phyloP scores from a whole-genome alignment of 2,797 vertebrate species.

The Platyrinchus mystaceus region DNA sequence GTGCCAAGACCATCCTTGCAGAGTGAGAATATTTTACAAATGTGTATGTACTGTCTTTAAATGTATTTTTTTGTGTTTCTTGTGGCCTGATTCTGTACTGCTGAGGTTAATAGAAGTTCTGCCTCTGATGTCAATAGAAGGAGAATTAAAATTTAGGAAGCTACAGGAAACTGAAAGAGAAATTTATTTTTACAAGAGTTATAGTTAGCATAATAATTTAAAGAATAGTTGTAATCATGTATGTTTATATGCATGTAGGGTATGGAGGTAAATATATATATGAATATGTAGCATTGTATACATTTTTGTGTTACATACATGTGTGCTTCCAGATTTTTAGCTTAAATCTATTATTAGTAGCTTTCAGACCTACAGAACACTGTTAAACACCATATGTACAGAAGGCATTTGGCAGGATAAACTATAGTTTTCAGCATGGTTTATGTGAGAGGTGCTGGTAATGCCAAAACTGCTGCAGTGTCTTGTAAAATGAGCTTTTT shows the following conservation, averaged over 20 bases:
- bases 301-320: not conserved
- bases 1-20: not conserved
- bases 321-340: not conserved
- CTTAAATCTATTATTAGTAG: slow-evolving; percentile 23
- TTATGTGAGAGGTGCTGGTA: slow-evolving; percentile 34
- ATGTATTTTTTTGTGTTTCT: not conserved
- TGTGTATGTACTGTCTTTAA: not conserved
- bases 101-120: not conserved
- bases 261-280: not conserved
- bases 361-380: slow-evolving; percentile 13
- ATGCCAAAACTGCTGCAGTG: slow-evolving; percentile 46
- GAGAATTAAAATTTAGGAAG: not conserved
- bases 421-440: slow-evolving; percentile 12
- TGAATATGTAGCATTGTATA: not conserved
- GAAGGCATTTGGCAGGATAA: slow-evolving; percentile 47
- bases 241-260: not conserved
- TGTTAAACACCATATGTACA: slow-evolving; percentile 24
- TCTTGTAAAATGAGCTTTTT: slow-evolving; percentile 44
- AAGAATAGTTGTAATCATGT: not conserved
- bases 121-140: not conserved
- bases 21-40: not conserved
- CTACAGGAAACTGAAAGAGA: not conserved
- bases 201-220: not conserved
- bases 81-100: not conserved
- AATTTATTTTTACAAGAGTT: not conserved